These are phyloP conservation scores for Ceyx margarethae DNA, from an alignment of 2,113 vertebrate genomes.

Conservation along the genomic window DNA sequence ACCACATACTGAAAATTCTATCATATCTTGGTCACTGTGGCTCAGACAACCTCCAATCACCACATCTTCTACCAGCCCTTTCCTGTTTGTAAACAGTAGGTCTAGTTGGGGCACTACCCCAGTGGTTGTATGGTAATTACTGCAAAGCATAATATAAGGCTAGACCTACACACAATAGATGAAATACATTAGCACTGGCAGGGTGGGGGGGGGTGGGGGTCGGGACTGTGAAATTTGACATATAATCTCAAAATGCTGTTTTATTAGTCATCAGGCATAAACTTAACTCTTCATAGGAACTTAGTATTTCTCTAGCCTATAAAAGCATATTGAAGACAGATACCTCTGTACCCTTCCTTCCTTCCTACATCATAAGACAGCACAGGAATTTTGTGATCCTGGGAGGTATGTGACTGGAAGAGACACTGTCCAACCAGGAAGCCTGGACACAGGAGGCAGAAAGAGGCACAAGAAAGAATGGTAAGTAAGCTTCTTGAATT, in stretches of 20 bases:
- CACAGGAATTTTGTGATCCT: not conserved
- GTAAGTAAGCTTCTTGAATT: not conserved
- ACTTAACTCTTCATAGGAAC: not conserved
- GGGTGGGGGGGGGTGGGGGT: no score
- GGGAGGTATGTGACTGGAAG: not conserved
- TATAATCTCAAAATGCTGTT: not conserved
- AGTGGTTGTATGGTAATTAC: not conserved
- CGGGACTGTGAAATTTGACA: not conserved
- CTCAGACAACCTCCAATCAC: no score
- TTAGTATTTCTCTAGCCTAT: not conserved
- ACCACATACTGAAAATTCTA: no score
- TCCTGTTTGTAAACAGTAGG: no score
- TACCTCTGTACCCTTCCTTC: not conserved
- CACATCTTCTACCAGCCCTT: no score
- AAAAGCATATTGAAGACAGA: not conserved
- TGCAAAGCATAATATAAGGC: not conserved
- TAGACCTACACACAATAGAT: not conserved
- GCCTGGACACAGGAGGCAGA: not conserved
- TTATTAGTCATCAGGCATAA: not conserved
- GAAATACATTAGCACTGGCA: not conserved
- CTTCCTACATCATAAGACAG: not conserved
- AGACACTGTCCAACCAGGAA: not conserved
- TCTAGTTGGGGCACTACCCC: no score
- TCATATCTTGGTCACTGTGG: no score
- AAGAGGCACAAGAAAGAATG: not conserved